phyloP scores from a whole-genome alignment of 2,797 vertebrate genomes.

The Amazona finschi region DNA sequence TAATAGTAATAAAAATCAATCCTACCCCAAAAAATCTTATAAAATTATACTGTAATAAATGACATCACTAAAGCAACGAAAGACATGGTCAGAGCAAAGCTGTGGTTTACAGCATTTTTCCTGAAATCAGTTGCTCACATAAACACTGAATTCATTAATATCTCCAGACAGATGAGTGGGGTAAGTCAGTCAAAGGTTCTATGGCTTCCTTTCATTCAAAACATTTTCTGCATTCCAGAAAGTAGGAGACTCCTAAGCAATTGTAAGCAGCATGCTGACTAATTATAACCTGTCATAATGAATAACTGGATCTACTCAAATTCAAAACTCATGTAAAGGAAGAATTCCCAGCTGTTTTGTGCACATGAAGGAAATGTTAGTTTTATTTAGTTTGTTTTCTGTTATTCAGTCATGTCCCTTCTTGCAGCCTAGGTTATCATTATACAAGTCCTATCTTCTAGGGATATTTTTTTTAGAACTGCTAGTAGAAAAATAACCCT shows the following conservation, averaged over 20 bases:
- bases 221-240: not conserved
- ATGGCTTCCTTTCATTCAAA: not conserved
- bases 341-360: not conserved
- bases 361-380: not conserved
- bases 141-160: not conserved
- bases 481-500: not conserved
- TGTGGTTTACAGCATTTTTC: not conserved
- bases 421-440: conserved; percentile 10
- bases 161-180: not conserved
- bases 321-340: not conserved
- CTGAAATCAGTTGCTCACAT: not conserved
- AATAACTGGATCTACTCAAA: not conserved
- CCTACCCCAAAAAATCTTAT: not conserved
- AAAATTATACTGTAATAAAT: not conserved
- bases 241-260: not conserved
- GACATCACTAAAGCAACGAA: not conserved
- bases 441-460: not conserved
- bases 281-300: not conserved
- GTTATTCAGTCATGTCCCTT: not conserved
- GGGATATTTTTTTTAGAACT: conserved; percentile 6
- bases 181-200: not conserved
- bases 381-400: not conserved
- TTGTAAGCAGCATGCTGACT: not conserved
- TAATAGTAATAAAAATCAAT: not conserved
- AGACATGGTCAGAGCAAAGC: not conserved